phyloP scores from a whole-genome alignment of 2,797 vertebrate species.

The Naso thynnoides region DNA sequence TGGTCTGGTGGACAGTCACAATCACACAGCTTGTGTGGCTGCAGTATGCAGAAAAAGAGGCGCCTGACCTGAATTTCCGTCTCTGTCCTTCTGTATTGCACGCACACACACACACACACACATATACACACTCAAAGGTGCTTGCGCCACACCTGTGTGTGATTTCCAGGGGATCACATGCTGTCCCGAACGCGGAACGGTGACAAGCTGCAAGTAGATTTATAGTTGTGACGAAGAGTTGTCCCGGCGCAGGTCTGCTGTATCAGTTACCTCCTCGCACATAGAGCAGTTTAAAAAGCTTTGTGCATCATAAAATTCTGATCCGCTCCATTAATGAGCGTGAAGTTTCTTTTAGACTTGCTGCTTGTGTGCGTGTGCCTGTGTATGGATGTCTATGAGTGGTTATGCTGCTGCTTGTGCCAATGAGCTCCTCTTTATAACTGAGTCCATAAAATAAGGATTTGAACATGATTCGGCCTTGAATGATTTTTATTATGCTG shows the following conservation, averaged over 20 bases:
- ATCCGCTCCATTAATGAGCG: conserved; percentile 72
- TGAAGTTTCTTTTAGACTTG: conserved; percentile 58
- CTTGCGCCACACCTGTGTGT: conserved; percentile 77
- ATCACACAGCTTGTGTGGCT: conserved; percentile 56
- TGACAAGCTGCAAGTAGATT: conserved; percentile 83
- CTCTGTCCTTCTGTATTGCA: conserved; percentile 8
- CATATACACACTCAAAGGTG: conserved; percentile 35
- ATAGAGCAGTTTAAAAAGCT: conserved; percentile 70
- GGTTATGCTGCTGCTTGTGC: conserved; percentile 30
- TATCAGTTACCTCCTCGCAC: conserved; percentile 79
- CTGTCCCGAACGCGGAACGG: conserved; percentile 69
- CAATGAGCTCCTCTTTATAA: conserved; percentile 56
- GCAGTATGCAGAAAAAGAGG: conserved; percentile 32
- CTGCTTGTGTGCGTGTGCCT: conserved; percentile 9
- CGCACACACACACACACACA: conserved; percentile 28
- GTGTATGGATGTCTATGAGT: conserved; percentile 8
- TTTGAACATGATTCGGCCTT: conserved; percentile 52
- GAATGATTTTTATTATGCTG: conserved; percentile 60
- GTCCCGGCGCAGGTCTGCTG: conserved; percentile 67
- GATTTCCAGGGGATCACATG: conserved; percentile 79
- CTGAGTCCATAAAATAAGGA: conserved; percentile 52
- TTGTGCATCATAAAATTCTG: conserved; percentile 77
- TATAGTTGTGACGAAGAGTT: conserved; percentile 75
- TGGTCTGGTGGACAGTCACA: conserved; percentile 39
- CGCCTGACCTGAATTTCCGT: conserved; percentile 31